Conservation (phyloP, 2,888 invertebrate species). For the Monoplex corrugatus region DNA sequence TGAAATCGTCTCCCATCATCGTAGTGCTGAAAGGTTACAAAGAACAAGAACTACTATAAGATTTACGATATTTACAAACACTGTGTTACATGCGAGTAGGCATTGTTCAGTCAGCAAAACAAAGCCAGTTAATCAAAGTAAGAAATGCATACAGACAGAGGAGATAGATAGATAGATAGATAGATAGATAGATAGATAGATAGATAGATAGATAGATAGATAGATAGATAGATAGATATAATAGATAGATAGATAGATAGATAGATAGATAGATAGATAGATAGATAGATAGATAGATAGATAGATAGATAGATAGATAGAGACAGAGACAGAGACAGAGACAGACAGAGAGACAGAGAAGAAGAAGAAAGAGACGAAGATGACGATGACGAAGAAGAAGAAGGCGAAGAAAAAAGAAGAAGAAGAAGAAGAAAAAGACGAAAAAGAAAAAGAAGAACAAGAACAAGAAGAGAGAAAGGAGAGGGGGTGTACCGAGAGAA, state of each 20-base stretch:
- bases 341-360: not conserved
- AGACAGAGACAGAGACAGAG: not conserved
- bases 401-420: not conserved
- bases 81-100: too few relatives aligned
- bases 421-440: conserved; percentile 27
- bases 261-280: not conserved
- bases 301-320: not conserved
- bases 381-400: too few relatives aligned
- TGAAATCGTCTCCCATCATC: not conserved
- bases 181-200: not conserved
- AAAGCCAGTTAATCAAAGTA: not conserved
- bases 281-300: not conserved
- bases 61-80: too few relatives aligned
- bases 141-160: not conserved
- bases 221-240: not conserved
- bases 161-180: not conserved
- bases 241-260: not conserved
- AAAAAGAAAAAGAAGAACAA: conserved; percentile 14
- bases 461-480: not conserved
- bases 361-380: not conserved
- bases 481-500: too few relatives aligned
- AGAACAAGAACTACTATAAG: too few relatives aligned
- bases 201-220: too few relatives aligned
- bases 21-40: not conserved
- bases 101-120: too few relatives aligned